Evolutionary conservation across 2,888 invertebrate species (phyloP).

Genomic region (Cantharis rufa): DNA sequence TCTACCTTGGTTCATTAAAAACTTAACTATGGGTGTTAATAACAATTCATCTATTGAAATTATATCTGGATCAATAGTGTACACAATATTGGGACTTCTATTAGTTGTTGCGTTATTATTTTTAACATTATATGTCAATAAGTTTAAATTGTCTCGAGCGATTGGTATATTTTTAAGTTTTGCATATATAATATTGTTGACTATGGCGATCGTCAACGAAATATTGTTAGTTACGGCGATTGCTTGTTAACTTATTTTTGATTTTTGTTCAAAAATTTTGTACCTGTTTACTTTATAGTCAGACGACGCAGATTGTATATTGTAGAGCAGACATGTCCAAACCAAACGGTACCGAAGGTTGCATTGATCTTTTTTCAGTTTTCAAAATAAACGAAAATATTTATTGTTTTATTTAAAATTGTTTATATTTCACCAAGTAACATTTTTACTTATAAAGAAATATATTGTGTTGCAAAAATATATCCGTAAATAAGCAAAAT

Average conservation of each 20-base stretch:
- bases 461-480: no score
- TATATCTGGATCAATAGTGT: constrained; percentile 79
- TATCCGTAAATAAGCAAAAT: no score
- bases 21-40: constrained; percentile 60
- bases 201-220: constrained; percentile 79
- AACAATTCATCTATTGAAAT: constrained; percentile 62
- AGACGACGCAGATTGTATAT: neutral
- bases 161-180: constrained; percentile 69
- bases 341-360: no score
- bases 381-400: no score
- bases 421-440: no score
- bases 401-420: no score
- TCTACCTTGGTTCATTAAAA: constrained; percentile 82
- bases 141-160: constrained; percentile 70
- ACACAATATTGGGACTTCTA: constrained; percentile 78
- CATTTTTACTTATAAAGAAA: no score
- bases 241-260: neutral
- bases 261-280: neutral
- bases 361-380: no score
- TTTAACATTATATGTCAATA: constrained; percentile 67
- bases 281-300: neutral
- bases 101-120: constrained; percentile 74
- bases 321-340: no score
- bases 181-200: constrained; percentile 72
- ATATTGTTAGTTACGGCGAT: constrained; percentile 52